Base-by-base conservation (phyloP, 2,113 vertebrate species). In the Zapus hudsonius region DNA sequence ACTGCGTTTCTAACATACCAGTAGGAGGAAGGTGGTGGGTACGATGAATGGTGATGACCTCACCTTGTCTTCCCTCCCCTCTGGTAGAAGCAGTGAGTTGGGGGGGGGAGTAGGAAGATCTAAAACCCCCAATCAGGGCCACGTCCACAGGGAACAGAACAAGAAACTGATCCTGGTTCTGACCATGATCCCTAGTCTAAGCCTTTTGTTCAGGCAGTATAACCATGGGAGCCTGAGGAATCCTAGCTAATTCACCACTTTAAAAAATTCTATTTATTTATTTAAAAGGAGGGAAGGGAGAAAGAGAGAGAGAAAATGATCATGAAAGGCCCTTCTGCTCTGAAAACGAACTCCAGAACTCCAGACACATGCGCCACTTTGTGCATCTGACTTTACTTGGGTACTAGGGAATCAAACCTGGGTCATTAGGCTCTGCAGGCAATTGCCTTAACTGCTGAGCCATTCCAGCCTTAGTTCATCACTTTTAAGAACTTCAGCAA, bases 401-500 rank as follows among this genome's bases (percentile, higher is more conserved):
- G n/a, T n/a, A n/a, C n/a, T n/a, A n/a, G n/a, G n/a, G n/a, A n/a
- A n/a, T n/a, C n/a, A n/a, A n/a, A n/a, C n/a, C n/a, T n/a, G n/a
- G n/a, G n/a, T n/a, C n/a, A n/a, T n/a, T n/a, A n/a, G n/a, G n/a
- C n/a, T n/a, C n/a, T n/a, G n/a, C n/a, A n/a, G n/a, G n/a, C n/a
- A n/a, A n/a, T n/a, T n/a, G n/a, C n/a, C n/a, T n/a, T n/a, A n/a
- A n/a, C n/a, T n/a, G n/a, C n/a, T n/a, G n/a, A n/a, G n/a, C n/a
- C n/a, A n/a, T n/a, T n/a, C n/a, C n/a, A n/a, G n/a, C n/a, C n/a
- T n/a, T 52, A 59, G 83, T 55, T 73, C 59, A 13, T 33, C 63
- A 87, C 83, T 8, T 75, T 75, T 78, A 86, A 67, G 25, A 86
- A 59, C 23, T 27, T 84, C 44, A 63, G 55, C 31, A 83, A 89